Base-by-base conservation (phyloP, 2,888 invertebrate genomes). In the Idaea straminata region DNA sequence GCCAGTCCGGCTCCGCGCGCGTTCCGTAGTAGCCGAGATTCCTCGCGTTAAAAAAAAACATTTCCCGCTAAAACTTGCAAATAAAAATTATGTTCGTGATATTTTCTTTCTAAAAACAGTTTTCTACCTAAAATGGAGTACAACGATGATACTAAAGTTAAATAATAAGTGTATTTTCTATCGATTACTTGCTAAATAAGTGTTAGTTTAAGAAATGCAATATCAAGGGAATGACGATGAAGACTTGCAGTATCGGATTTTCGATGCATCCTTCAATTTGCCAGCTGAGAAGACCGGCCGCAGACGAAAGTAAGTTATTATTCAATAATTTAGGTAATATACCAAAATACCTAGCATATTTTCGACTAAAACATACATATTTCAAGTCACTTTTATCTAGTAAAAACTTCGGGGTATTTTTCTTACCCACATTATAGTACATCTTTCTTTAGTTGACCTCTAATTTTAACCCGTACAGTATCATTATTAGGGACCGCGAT, bases 171-270 rank as follows among this genome's bases (percentile, higher is more conserved):
- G 90, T 91, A 88, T 83, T 87, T 86, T 85, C 85, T 86, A 86
- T 78, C 77, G 79, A 85, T 81, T 77, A 77, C 77, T 78, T 75
- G 77, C 75, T 72, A 82, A 82, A 83, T 81, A 84, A 84, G 86
- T 88, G 89, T 84, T 25, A 47, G 47, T 47, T 47, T 86, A 87
- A 91, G 92, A 85, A 82, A 92, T 92, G 92, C 92, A 92, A 92
- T 92, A 83, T 90, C 90, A 84, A 89, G 89, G 85, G 79, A 91
- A 90, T 86, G 92, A 90, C 67, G 89, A 91, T 71, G 92, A 92
- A 79, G 92, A 92, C 74, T 87, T 92, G 75, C 92, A 92, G 83
- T 92, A 92, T 86, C 89, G 89, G 91, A 92, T 92, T 87, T 92
- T 92, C 86, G 92, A 91, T 74, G 91, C 91, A 78, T 89, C 92